Percentiles rank a stretch among this genome's conserved stretches.
These are phyloP conservation scores for Merluccius polli DNA, from an alignment of 2,797 vertebrate genomes.

Conservation along the genomic window DNA sequence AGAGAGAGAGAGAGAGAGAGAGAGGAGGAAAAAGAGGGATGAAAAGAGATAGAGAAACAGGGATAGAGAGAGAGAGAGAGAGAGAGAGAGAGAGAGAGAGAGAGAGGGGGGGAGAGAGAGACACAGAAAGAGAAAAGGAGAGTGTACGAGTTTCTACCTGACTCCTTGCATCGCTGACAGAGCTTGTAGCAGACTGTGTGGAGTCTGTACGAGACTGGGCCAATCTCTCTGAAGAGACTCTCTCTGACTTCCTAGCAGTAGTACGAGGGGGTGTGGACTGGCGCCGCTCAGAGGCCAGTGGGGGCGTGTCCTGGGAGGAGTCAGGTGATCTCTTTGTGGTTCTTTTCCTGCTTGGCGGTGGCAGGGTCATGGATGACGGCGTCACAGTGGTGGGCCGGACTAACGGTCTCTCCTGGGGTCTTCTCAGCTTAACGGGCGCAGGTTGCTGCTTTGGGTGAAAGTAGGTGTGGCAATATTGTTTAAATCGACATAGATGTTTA, in stretches of 20 bases:
- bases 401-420: constrained; percentile 13
- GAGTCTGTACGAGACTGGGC: constrained; percentile 1
- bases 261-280: constrained; percentile 12
- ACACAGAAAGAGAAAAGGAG: not conserved
- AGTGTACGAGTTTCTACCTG: constrained; percentile 40
- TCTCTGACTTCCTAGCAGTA: constrained; percentile 14
- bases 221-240: constrained; percentile 22
- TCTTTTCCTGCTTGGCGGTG: constrained; percentile 35
- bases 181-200: constrained; percentile 34
- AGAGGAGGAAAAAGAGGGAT: too few species aligned
- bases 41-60: not conserved
- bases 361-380: constrained; percentile 2
- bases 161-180: constrained; percentile 31
- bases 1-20: not conserved
- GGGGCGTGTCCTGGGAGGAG: constrained; percentile 16
- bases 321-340: constrained; percentile 38
- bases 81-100: not conserved
- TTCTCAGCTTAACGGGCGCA: constrained; percentile 46
- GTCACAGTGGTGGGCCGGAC: constrained; percentile 16
- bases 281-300: constrained; percentile 1
- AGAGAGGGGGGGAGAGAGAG: not conserved
- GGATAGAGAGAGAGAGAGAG: too few species aligned
- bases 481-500: not conserved
- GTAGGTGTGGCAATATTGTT: constrained; percentile 9
- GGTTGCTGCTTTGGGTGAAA: constrained; percentile 43